Conservation (phyloP, 1,140 invertebrate genomes). For the Globodera rostochiensis region DNA sequence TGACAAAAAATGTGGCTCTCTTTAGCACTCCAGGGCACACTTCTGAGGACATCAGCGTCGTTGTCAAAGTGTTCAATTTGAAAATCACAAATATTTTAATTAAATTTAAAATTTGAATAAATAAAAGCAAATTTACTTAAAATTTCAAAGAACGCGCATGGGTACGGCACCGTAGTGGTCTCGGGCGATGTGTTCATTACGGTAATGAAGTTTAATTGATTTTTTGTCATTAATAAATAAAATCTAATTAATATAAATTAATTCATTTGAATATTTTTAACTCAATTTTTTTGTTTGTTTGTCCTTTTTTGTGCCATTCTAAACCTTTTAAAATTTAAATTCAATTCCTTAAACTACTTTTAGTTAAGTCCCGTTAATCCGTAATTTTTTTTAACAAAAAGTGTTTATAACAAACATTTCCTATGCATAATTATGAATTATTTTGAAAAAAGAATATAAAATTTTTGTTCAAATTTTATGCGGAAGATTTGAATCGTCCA, state of each 20-base stretch:
- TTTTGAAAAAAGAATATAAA: not conserved
- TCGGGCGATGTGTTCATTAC: conserved; percentile 57
- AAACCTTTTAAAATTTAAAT: too few relatives aligned
- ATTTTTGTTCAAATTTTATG: conserved; percentile 14
- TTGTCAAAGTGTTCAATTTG: conserved; percentile 37
- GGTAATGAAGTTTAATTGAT: not conserved
- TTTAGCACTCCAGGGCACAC: conserved; percentile 59
- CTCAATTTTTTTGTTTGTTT: too few relatives aligned
- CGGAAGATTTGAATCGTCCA: conserved; percentile 56
- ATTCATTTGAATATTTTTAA: too few relatives aligned
- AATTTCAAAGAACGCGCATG: conserved; percentile 33
- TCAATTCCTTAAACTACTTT: too few relatives aligned
- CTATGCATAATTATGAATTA: not conserved
- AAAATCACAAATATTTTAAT: too few relatives aligned
- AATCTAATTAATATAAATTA: too few relatives aligned
- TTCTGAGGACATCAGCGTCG: conserved; percentile 58
- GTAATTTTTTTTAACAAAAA: too few relatives aligned
- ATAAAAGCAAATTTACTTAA: too few relatives aligned
- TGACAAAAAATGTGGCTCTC: conserved; percentile 57
- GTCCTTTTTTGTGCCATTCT: too few relatives aligned
- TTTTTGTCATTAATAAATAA: too few relatives aligned
- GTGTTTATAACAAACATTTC: not conserved
- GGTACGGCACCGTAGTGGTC: conserved; percentile 52
- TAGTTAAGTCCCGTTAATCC: too few relatives aligned
- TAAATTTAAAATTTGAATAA: too few relatives aligned